Evolutionary conservation across 1,140 invertebrate species (phyloP).

Genomic region (Papilio polyxenes): DNA sequence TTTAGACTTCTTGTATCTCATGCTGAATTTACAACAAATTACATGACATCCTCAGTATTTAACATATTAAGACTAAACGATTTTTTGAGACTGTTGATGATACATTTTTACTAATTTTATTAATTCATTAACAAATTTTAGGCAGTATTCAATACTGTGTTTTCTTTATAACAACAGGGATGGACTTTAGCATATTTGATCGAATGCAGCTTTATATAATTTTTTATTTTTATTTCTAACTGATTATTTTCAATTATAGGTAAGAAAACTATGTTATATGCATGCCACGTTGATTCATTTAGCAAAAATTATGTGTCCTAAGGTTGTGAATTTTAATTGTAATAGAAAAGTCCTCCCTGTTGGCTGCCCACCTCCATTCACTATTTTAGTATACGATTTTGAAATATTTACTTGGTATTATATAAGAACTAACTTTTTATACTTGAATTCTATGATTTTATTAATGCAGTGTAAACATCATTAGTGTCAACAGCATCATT

Average conservation of each 20-base stretch:
- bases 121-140: not conserved
- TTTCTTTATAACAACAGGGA: not conserved
- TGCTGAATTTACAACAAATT: not conserved
- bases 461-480: conserved; percentile 8
- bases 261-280: not conserved
- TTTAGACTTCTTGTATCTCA: not conserved
- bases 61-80: conserved; percentile 3
- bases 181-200: not conserved
- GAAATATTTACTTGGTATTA: conserved; percentile 39
- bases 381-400: conserved; percentile 51
- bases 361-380: conserved; percentile 42
- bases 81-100: not conserved
- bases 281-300: not conserved
- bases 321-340: conserved; percentile 32
- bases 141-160: not conserved
- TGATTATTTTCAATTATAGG: not conserved
- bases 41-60: not conserved
- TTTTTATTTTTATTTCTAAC: not conserved
- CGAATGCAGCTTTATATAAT: not conserved
- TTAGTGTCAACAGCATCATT: not conserved
- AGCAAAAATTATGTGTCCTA: not conserved
- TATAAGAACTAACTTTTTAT: conserved; percentile 6
- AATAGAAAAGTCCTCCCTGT: conserved; percentile 14
- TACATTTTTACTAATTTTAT: not conserved
- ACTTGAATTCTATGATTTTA: not conserved